Percentiles rank a stretch among this genome's conserved stretches.
Conservation (phyloP, 2,113 vertebrate species). For the Cygnus atratus region DNA sequence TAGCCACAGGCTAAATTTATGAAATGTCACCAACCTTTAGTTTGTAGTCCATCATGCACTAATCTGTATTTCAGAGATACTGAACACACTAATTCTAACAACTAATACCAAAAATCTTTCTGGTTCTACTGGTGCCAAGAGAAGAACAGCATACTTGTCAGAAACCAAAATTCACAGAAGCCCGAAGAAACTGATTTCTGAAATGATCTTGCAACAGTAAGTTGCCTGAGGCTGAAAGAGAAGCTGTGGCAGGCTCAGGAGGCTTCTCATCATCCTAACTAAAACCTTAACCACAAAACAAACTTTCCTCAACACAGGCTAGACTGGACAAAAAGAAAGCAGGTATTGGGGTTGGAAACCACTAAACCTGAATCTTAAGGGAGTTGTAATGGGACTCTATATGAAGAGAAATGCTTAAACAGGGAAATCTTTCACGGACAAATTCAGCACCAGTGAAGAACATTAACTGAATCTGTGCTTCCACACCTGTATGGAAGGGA, state of each 20-base stretch:
- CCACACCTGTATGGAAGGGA: accelerated
- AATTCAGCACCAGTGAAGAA: background rate
- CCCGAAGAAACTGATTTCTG: background rate
- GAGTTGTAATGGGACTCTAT: background rate
- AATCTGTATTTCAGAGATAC: background rate
- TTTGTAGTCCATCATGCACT: background rate
- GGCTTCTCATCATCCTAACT: accelerated
- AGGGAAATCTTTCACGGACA: background rate
- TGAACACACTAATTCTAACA: background rate
- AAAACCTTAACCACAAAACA: background rate
- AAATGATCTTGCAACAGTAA: background rate
- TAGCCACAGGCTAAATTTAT: background rate
- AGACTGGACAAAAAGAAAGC: background rate
- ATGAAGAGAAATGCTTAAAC: background rate
- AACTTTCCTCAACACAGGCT: background rate
- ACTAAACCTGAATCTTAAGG: background rate
- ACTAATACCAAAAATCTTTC: background rate
- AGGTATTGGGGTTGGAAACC: background rate
- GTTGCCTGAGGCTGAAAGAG: background rate
- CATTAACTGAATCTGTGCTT: accelerated
- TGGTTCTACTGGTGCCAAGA: background rate
- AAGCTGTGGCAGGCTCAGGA: background rate
- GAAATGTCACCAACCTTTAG: background rate
- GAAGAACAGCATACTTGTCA: background rate
- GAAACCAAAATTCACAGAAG: background rate